Conservation (phyloP, 1,140 invertebrate genomes). For the Cotesia typhae region DNA sequence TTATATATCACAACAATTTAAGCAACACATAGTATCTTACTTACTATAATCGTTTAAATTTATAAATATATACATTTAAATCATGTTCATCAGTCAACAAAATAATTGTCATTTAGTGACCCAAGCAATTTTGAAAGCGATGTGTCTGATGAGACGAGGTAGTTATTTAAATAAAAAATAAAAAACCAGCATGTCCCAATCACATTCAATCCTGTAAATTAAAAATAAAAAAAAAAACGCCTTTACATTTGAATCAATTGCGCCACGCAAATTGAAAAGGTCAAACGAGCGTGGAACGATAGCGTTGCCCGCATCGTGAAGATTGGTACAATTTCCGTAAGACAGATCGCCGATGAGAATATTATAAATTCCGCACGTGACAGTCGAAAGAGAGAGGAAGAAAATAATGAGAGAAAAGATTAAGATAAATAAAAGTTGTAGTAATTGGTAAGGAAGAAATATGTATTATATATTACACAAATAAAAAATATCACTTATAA, state of each 20-base stretch:
- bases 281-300: conserved; percentile 39
- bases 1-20: too few relatives aligned
- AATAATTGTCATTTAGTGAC: conserved; percentile 21
- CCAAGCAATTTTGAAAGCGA: conserved; percentile 25
- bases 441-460: too few relatives aligned
- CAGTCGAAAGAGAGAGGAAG: conserved; percentile 21
- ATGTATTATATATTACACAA: too few relatives aligned
- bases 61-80: background rate
- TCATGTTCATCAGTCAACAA: conserved; percentile 2
- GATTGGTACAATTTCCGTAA: conserved; percentile 40
- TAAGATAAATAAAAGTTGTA: background rate
- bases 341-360: conserved; percentile 37
- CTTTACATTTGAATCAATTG: conserved; percentile 38
- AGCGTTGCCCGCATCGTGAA: conserved; percentile 35
- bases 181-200: conserved; percentile 21
- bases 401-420: background rate
- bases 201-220: background rate
- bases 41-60: background rate
- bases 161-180: conserved; percentile 10
- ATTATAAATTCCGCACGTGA: conserved; percentile 38
- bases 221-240: conserved; percentile 26
- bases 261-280: conserved; percentile 39
- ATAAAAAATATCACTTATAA: too few relatives aligned
- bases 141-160: background rate
- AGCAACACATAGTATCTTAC: too few relatives aligned